Conservation (phyloP, 2,888 invertebrate species). For the Scaptodrosophila latifasciaeformis region DNA sequence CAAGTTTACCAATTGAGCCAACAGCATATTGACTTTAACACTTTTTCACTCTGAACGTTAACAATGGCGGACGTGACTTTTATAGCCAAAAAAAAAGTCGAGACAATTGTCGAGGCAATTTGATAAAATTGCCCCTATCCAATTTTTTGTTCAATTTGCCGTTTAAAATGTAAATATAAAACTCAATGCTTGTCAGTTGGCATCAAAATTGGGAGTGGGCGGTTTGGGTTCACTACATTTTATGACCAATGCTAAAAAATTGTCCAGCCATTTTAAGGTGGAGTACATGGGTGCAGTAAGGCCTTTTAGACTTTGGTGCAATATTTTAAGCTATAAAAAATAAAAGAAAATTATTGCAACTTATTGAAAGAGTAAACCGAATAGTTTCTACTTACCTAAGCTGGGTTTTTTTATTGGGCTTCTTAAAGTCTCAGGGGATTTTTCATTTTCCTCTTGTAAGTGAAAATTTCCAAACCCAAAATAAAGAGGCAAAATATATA, state of each 20-base stretch:
- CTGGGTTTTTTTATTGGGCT: too few relatives aligned
- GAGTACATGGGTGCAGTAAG: too few relatives aligned
- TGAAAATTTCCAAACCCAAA: constrained; percentile 59
- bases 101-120: constrained; percentile 26
- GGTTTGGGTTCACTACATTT: too few relatives aligned
- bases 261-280: too few relatives aligned
- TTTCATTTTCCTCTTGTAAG: constrained; percentile 13
- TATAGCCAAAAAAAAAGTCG: constrained; percentile 26
- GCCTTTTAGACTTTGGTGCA: too few relatives aligned
- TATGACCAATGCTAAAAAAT: too few relatives aligned
- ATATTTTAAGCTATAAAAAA: too few relatives aligned
- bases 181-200: background rate
- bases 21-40: constrained; percentile 35
- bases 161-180: background rate
- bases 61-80: constrained; percentile 11
- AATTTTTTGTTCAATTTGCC: constrained; percentile 17
- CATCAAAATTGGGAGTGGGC: too few relatives aligned
- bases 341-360: too few relatives aligned
- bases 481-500: constrained; percentile 51
- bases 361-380: too few relatives aligned
- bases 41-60: constrained; percentile 14
- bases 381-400: too few relatives aligned
- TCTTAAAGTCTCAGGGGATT: too few relatives aligned
- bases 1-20: constrained; percentile 50
- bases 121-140: constrained; percentile 33